Conservation (phyloP, 2,797 vertebrate species). For the Scolopax bukidnonensis region DNA sequence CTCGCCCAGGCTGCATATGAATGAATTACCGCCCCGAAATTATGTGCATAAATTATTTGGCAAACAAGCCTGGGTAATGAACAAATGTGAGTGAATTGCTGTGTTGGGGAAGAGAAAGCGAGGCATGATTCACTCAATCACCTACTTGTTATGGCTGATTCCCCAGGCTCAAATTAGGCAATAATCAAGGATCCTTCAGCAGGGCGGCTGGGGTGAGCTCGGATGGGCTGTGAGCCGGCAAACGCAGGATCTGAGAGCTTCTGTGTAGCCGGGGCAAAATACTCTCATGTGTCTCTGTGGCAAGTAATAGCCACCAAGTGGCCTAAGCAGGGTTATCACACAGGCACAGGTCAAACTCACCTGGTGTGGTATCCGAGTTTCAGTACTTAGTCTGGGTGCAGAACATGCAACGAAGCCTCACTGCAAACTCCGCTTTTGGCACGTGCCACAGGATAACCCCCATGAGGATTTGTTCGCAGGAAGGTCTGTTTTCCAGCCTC, state of each 20-base stretch:
- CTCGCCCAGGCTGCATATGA: slow-evolving; percentile 31
- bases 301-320: background rate
- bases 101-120: slow-evolving; percentile 19
- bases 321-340: background rate
- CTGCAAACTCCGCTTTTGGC: background rate
- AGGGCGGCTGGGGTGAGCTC: background rate
- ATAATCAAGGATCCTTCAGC: slow-evolving; percentile 49
- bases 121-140: slow-evolving; percentile 55
- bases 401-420: background rate
- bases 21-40: slow-evolving; percentile 34
- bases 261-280: background rate
- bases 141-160: slow-evolving; percentile 52
- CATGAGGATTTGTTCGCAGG: background rate
- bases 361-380: background rate
- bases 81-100: slow-evolving; percentile 60
- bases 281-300: background rate
- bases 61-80: slow-evolving; percentile 68
- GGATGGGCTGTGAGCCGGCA: background rate
- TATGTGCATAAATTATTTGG: slow-evolving; percentile 66
- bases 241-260: background rate
- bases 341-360: background rate
- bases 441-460: background rate
- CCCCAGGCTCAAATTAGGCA: slow-evolving; percentile 59
- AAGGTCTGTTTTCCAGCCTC: background rate
- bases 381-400: background rate